Evolutionary conservation across 2,797 vertebrate species (phyloP).

Genomic region (Onychomys arenicola): DNA sequence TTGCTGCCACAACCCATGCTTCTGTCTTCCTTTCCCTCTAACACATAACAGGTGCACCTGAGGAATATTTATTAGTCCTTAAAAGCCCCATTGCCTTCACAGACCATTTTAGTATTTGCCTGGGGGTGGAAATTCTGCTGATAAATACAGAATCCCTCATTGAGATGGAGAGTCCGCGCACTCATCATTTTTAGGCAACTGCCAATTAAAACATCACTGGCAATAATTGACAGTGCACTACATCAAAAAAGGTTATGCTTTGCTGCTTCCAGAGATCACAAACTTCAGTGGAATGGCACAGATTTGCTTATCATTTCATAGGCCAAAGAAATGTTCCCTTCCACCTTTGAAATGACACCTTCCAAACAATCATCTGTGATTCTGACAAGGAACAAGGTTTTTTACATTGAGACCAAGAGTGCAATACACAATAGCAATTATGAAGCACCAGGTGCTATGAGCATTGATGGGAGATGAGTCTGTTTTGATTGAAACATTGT

Average conservation of each 20-base stretch:
- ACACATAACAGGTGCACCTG: slow-evolving; percentile 61
- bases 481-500: slow-evolving; percentile 7
- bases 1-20: background rate
- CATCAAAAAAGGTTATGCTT: slow-evolving; percentile 67
- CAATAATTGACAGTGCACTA: slow-evolving; percentile 73
- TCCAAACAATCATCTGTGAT: slow-evolving; percentile 33
- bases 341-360: slow-evolving; percentile 35
- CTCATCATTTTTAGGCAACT: slow-evolving; percentile 72
- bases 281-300: background rate
- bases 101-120: slow-evolving; percentile 74
- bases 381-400: slow-evolving; percentile 59
- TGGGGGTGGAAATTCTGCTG: slow-evolving; percentile 45
- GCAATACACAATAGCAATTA: background rate
- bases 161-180: slow-evolving; percentile 68
- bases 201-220: slow-evolving; percentile 67
- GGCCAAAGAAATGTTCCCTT: background rate
- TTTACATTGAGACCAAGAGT: slow-evolving; percentile 4
- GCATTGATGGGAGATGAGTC: background rate
- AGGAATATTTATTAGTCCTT: slow-evolving; percentile 82
- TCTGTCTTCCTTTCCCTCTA: background rate
- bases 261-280: background rate
- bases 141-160: slow-evolving; percentile 51
- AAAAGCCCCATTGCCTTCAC: slow-evolving; percentile 81
- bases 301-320: slow-evolving; percentile 36
- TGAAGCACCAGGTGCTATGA: background rate